Percentiles rank a stretch among this genome's conserved stretches.
Evolutionary conservation across 2,797 vertebrate genomes (phyloP).

Genomic region (Melanogrammus aeglefinus): DNA sequence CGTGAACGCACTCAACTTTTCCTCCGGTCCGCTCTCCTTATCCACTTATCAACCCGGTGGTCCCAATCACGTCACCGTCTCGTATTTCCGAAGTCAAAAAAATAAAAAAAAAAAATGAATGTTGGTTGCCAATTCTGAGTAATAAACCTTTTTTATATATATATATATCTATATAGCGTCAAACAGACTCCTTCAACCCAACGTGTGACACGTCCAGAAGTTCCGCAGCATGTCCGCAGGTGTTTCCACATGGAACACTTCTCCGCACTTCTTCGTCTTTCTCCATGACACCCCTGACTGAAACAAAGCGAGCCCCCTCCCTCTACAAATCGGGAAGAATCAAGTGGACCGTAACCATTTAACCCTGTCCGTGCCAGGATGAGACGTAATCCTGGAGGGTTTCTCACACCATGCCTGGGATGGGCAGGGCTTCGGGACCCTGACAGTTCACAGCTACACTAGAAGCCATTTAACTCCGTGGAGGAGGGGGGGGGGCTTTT

Average conservation of each 20-base stretch:
- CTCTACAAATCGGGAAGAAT: neutral
- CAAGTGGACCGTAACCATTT: conserved; percentile 1
- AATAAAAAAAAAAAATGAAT: neutral
- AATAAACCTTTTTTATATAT: neutral
- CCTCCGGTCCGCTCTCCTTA: neutral
- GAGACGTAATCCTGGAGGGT: neutral
- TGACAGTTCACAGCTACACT: neutral
- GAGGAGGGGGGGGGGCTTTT: neutral
- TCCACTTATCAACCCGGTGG: neutral
- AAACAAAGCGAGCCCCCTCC: neutral
- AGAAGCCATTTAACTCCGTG: neutral
- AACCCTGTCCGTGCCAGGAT: neutral
- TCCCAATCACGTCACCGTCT: neutral
- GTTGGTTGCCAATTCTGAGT: neutral
- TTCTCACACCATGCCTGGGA: neutral
- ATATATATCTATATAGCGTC: neutral
- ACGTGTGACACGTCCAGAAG: neutral
- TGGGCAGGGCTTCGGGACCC: neutral
- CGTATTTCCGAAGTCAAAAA: neutral
- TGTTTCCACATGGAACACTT: neutral
- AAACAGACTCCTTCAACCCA: neutral
- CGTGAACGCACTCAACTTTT: neutral
- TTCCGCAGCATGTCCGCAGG: neutral
- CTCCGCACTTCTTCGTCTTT: neutral
- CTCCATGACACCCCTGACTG: neutral